phyloP scores from a whole-genome alignment of 2,888 invertebrate species.

The Psylliodes chrysocephalus region DNA sequence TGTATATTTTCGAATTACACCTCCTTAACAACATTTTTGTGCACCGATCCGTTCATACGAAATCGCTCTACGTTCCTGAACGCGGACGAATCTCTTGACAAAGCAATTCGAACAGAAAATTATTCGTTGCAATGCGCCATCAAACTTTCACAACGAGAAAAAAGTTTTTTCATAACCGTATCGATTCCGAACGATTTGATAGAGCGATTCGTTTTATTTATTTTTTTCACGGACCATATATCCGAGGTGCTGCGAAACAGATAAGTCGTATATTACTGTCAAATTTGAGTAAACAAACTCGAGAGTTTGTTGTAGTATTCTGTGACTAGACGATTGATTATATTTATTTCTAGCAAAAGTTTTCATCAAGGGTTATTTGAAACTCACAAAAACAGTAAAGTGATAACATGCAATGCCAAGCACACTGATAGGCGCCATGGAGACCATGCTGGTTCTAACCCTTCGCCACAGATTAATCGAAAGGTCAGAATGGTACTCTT shows the following conservation, averaged over 20 bases:
- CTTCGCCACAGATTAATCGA: no score
- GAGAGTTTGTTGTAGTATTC: no score
- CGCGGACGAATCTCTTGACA: conserved; percentile 26
- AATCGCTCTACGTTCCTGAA: conserved; percentile 20
- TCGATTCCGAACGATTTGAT: conserved; percentile 32
- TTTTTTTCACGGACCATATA: conserved; percentile 31
- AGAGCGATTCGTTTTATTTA: conserved; percentile 15
- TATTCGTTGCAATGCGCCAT: conserved; percentile 25
- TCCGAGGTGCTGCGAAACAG: conserved; percentile 2
- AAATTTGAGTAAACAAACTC: conserved; percentile 14
- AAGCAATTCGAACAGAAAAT: conserved; percentile 23
- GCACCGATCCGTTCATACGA: conserved; percentile 13
- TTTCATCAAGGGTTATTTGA: no score
- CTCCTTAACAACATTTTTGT: conserved; percentile 13
- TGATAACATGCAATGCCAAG: no score
- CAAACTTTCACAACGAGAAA: conserved; percentile 21
- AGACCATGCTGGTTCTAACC: no score
- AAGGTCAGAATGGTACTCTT: no score
- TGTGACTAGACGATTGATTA: no score
- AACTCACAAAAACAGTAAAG: no score
- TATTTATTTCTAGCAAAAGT: no score
- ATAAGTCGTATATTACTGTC: conserved; percentile 19
- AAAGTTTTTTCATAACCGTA: conserved; percentile 34
- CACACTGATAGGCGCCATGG: no score
- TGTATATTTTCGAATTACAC: neutral